A percentile compares a stretch with the other conserved stretches of the same genome.
Conservation (phyloP, 2,888 invertebrate species). For the Zygogramma bicolorata region DNA sequence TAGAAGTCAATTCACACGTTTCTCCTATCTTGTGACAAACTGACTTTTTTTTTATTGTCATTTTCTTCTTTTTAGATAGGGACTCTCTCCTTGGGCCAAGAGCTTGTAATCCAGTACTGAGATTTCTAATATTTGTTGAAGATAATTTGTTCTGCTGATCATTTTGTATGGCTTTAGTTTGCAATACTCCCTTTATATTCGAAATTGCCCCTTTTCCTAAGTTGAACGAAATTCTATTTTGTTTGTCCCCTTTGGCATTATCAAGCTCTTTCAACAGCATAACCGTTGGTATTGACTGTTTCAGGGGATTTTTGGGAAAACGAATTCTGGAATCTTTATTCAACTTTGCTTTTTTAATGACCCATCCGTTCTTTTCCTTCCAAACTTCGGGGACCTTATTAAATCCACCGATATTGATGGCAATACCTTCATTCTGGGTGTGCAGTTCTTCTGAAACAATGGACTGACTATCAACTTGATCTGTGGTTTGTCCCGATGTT, state of each 20-base stretch:
- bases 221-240: background rate
- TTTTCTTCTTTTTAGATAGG: background rate
- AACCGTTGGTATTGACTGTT: background rate
- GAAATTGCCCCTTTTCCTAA: background rate
- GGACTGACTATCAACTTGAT: background rate
- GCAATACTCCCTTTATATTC: background rate
- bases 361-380: background rate
- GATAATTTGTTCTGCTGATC: background rate
- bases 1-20: background rate
- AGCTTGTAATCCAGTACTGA: slow-evolving; percentile 2
- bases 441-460: background rate
- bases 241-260: background rate
- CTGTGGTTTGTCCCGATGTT: background rate
- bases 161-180: background rate
- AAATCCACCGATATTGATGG: background rate
- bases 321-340: background rate
- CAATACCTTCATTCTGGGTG: background rate
- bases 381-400: background rate
- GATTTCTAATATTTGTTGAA: background rate
- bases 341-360: background rate
- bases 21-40: slow-evolving; percentile 5
- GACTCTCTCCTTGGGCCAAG: background rate
- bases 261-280: background rate
- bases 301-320: background rate
- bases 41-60: background rate